Evolutionary conservation across 2,797 vertebrate species (phyloP), one percentile per base, ranked within the genome.

Genomic region (Spea hammondii): DNA sequence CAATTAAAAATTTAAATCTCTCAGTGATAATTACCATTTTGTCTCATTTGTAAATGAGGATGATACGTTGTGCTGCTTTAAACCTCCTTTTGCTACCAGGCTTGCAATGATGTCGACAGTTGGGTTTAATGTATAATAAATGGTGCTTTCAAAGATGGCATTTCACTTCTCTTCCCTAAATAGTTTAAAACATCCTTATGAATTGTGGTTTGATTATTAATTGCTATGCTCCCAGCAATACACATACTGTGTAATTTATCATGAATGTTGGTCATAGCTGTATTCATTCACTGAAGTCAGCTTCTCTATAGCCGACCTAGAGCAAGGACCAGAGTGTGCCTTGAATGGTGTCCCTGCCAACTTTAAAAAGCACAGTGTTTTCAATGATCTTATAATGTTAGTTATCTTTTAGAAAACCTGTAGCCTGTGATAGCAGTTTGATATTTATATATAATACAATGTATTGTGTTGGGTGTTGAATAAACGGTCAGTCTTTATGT

Each of bases 1-100:
- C 71, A 47, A 60, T 81, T 85, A 69, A 83, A 83, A 51, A 72
- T 70, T 66, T 60, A 82, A 76, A 69, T 70, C 75, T 77, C 14
- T 13, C 69, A 78, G n/a, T 45, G 83, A 53, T 77, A 86, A 86
- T 86, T 85, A 83, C 71, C 45, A 8, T 81, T 85, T 83, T 83
- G 66, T 84, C 84, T 85, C 72, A 62, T 32, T 87, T 85, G 84
- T 81, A 77, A 79, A 84, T 70, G 48, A 50, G 76, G 70, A 76
- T 13, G 53, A 50, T 69, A 67, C 70, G 79, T 86, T 72, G 79
- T 69, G 74, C 60, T 6, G 51, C 70, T 82, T 76, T 78, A 66
- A 79, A 85, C 67, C 66, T 59, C 32, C 67, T 83, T 86, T 71
- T 76, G 77, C 80, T 72, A 65, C 78, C 66, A 85, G 84, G 4